Percentiles rank a stretch among this genome's conserved stretches.
These are phyloP conservation scores for Empidonax traillii DNA, from an alignment of 2,113 vertebrate genomes.

Conservation along the genomic window DNA sequence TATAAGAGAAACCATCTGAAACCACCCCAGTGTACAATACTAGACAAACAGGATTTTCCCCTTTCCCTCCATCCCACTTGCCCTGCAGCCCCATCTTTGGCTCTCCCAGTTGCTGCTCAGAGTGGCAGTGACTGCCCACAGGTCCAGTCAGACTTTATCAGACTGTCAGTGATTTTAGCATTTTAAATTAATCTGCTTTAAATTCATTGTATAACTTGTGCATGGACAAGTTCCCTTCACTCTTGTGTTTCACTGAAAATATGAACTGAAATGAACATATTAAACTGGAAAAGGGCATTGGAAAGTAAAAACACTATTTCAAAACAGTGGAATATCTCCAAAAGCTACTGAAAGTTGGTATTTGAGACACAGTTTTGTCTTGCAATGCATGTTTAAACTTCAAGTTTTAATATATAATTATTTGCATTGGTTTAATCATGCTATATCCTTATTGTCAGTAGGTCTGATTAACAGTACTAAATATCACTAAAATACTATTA, in stretches of 20 bases:
- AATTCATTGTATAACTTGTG: background rate
- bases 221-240: accelerated
- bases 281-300: background rate
- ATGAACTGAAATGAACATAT: background rate
- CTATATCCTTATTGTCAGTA: background rate
- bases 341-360: background rate
- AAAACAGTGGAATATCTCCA: background rate
- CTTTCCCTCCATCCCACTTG: background rate
- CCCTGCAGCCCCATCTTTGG: background rate
- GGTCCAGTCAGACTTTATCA: background rate
- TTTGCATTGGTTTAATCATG: background rate
- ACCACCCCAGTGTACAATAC: background rate
- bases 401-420: background rate
- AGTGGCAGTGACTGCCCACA: background rate
- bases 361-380: background rate
- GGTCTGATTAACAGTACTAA: background rate
- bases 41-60: background rate
- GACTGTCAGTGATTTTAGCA: background rate
- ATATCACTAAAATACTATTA: background rate
- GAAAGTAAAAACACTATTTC: background rate
- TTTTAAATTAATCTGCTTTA: background rate
- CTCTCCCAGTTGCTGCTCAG: background rate
- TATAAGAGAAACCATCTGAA: background rate
- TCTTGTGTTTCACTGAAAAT: background rate
- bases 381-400: background rate